Evolutionary conservation across 2,888 invertebrate species (phyloP), one percentile per base, ranked within the genome.

Genomic region (Dichetophora obliterata): DNA sequence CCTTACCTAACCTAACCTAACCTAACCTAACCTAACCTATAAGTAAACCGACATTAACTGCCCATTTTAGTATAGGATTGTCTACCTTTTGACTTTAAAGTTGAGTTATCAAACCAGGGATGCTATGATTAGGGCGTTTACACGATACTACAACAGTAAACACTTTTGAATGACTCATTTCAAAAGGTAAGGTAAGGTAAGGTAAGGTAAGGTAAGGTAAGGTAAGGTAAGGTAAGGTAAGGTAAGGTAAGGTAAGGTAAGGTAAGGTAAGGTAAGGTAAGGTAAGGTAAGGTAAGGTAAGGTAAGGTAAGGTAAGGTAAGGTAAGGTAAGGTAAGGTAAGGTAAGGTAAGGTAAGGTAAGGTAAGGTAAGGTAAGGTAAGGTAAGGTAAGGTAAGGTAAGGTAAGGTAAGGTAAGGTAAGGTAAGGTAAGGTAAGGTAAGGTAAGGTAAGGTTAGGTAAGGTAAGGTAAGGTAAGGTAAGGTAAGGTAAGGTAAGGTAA

Each of bases 201-300:
- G n/a, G n/a, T n/a, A n/a, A n/a, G n/a, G n/a, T n/a, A n/a, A n/a
- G n/a, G n/a, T n/a, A n/a, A n/a, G n/a, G n/a, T n/a, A n/a, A n/a
- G n/a, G n/a, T n/a, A n/a, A n/a, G n/a, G n/a, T n/a, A n/a, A n/a
- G n/a, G n/a, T n/a, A n/a, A 70, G 50, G 52, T 50, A 52, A 34
- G 50, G n/a, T n/a, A n/a, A n/a, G n/a, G n/a, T n/a, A n/a, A n/a
- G n/a, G 54, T 48, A 22, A 70, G 54, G 22, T 70, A 0, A 5
- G 54, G 0, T 70, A 16, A 52, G 27, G 31, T 70, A 37, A 52
- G 27, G 24, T 70, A 16, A 52, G 70, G 54, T 31, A 1, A 52
- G 24, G 27, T 70, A 3, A 70, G 54, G 31, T 70, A 19, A 52
- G 48, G 54, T 70, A 22, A 70, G 54, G 70, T 70, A 27, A 52